These are phyloP conservation scores for Cataglyphis albicans DNA, from an alignment of 2,888 invertebrate genomes.

Conservation along the genomic window DNA sequence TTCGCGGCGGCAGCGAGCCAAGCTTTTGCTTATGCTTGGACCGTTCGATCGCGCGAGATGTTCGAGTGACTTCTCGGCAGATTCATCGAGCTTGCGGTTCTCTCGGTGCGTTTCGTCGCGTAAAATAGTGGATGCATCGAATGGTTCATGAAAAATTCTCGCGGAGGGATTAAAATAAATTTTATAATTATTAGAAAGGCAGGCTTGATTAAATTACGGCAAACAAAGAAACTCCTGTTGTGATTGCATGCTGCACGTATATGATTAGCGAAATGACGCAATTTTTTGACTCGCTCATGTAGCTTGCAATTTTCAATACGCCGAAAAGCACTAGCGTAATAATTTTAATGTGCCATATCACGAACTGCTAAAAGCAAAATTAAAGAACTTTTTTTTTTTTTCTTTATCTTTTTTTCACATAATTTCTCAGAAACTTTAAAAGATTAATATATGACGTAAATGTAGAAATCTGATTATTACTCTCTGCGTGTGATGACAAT, in stretches of 20 bases:
- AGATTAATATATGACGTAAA: neutral
- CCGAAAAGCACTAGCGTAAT: neutral
- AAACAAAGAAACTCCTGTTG: neutral
- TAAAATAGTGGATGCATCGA: neutral
- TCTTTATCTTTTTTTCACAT: too few relatives aligned
- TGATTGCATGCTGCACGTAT: neutral
- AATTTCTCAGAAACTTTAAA: neutral
- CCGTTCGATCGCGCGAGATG: slow-evolving; percentile 29
- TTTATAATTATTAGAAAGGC: neutral
- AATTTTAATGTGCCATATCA: neutral
- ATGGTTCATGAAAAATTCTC: neutral
- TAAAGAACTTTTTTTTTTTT: neutral
- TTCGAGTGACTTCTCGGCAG: slow-evolving; percentile 10
- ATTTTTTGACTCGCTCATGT: neutral
- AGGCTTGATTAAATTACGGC: neutral
- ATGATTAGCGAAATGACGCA: neutral
- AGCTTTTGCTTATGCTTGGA: slow-evolving; percentile 52
- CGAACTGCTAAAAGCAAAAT: neutral
- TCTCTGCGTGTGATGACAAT: neutral
- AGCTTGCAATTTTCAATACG: neutral
- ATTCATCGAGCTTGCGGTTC: slow-evolving; percentile 12
- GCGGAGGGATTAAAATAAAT: neutral
- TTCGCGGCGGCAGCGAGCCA: slow-evolving; percentile 63
- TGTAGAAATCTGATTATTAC: neutral
- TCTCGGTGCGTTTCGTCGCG: neutral